phyloP scores from a whole-genome alignment of 2,113 vertebrate genomes.

The Pangasianodon hypophthalmus region DNA sequence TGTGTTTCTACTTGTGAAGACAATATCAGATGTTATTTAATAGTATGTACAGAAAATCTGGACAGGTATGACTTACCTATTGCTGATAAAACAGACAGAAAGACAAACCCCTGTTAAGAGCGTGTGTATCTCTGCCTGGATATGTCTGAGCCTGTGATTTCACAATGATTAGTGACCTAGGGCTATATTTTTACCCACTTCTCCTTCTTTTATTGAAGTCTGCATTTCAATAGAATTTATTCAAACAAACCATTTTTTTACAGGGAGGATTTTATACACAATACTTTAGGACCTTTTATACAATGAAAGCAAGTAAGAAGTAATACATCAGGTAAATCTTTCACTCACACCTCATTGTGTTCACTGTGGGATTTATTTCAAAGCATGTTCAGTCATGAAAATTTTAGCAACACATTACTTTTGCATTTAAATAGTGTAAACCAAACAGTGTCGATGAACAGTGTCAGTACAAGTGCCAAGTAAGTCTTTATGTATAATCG shows the following conservation, averaged over 20 bases:
- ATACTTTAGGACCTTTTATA: not conserved
- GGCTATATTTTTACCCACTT: not conserved
- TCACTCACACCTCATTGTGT: not conserved
- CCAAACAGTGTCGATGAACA: not conserved
- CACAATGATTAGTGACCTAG: not conserved
- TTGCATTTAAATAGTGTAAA: not conserved
- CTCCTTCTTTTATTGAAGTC: too few species aligned
- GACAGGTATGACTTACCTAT: not conserved
- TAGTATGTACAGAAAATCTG: not conserved
- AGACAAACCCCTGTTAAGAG: not conserved
- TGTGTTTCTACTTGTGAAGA: not conserved
- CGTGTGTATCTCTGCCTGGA: not conserved
- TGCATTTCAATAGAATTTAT: not conserved
- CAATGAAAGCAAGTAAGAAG: not conserved
- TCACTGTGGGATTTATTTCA: not conserved
- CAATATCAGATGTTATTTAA: not conserved
- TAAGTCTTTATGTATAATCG: not conserved
- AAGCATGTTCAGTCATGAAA: not conserved
- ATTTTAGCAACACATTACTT: not conserved
- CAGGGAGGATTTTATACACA: not conserved
- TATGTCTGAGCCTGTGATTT: not conserved
- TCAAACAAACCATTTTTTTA: not conserved
- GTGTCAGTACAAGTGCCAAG: not conserved
- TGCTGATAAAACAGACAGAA: not conserved
- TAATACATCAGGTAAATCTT: not conserved